phyloP scores from a whole-genome alignment of 2,113 vertebrate genomes.

The Sula dactylatra region DNA sequence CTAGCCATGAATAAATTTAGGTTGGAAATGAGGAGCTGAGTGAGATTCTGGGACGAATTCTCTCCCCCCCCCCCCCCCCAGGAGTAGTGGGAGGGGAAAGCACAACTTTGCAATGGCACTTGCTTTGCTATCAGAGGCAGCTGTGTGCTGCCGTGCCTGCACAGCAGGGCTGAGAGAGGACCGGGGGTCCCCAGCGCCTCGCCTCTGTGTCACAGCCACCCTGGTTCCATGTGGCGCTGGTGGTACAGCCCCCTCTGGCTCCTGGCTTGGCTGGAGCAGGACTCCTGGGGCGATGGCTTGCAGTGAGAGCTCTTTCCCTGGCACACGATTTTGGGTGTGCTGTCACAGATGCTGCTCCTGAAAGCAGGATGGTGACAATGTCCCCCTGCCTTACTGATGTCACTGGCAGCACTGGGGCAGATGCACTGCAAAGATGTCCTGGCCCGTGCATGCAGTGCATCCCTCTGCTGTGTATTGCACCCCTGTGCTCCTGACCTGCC shows the following conservation, averaged over 20 bases:
- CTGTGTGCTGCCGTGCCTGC: background rate
- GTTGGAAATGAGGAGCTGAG: constrained; percentile 1
- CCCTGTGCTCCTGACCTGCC: background rate
- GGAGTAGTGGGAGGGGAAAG: background rate
- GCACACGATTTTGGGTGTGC: background rate
- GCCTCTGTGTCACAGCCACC: background rate
- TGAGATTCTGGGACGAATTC: background rate
- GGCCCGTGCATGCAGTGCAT: fast-evolving
- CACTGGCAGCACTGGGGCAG: background rate
- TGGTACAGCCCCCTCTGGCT: background rate
- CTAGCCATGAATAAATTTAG: constrained; percentile 49
- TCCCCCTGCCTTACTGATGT: background rate
- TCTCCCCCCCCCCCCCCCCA: too few relatives aligned
- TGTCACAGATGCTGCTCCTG: background rate
- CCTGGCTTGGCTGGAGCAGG: background rate
- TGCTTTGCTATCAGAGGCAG: background rate
- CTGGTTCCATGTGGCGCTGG: background rate
- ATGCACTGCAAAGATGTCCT: background rate
- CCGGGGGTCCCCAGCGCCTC: background rate
- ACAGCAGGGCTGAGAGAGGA: fast-evolving
- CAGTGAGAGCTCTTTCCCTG: background rate
- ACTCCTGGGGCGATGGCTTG: background rate
- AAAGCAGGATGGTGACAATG: background rate
- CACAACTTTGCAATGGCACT: background rate
- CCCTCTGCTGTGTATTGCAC: background rate